Evolutionary conservation across 2,888 invertebrate species (phyloP).

Genomic region (Ophioninae sp.): DNA sequence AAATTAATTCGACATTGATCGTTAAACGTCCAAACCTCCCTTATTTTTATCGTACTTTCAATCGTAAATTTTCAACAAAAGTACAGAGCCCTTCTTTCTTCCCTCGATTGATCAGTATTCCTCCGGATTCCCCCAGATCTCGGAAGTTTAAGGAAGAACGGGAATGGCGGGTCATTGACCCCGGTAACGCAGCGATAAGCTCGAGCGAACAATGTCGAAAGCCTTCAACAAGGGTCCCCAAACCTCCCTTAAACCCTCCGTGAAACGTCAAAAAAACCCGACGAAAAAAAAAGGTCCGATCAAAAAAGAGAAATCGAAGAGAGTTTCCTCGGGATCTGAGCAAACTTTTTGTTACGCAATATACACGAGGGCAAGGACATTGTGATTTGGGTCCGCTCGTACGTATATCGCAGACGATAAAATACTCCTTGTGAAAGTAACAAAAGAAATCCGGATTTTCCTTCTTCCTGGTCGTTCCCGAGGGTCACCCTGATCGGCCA

Average conservation of each 20-base stretch:
- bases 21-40: too few species aligned
- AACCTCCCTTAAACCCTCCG: neutral
- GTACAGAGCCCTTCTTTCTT: too few species aligned
- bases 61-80: too few species aligned
- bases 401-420: neutral
- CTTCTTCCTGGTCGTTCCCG: neutral
- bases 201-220: neutral
- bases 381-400: neutral
- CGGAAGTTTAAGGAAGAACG: slow-evolving; percentile 16
- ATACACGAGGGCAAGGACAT: slow-evolving; percentile 9
- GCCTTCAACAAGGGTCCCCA: neutral
- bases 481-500: neutral
- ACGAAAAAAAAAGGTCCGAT: neutral
- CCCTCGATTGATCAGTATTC: too few species aligned
- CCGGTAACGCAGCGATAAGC: slow-evolving; percentile 11
- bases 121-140: neutral
- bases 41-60: too few species aligned
- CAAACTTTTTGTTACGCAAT: neutral
- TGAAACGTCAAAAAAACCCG: neutral
- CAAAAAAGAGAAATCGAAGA: neutral
- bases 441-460: neutral
- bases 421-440: neutral
- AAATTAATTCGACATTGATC: too few species aligned
- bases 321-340: neutral
- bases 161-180: slow-evolving; percentile 27